Evolutionary conservation across 2,113 vertebrate genomes (phyloP).

Genomic region (Onychostoma macrolepis): DNA sequence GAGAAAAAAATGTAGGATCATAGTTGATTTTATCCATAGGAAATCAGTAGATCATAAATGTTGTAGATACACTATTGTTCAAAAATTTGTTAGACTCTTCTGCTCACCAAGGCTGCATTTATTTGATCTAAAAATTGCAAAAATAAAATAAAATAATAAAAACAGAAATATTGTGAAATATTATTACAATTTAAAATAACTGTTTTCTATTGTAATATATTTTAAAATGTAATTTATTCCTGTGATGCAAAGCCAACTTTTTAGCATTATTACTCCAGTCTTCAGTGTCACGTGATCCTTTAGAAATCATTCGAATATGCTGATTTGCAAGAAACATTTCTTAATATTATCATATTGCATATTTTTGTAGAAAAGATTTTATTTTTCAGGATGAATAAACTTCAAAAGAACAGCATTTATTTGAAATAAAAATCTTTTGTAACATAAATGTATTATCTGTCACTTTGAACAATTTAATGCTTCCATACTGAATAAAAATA

Average conservation of each 20-base stretch:
- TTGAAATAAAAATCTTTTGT: background rate
- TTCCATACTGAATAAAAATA: no score
- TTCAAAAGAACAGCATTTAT: background rate
- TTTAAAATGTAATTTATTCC: background rate
- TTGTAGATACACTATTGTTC: no score
- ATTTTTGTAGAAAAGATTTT: background rate
- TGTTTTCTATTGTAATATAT: background rate
- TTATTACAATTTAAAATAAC: background rate
- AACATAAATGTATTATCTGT: no score
- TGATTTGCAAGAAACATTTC: background rate
- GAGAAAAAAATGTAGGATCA: no score
- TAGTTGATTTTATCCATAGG: no score
- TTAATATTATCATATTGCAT: background rate
- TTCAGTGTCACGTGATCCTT: background rate
- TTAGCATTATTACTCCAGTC: background rate
- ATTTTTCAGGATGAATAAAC: background rate
- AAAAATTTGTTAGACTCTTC: no score
- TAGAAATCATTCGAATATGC: background rate
- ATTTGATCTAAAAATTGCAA: background rate
- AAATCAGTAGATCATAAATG: no score
- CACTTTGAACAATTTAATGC: background rate
- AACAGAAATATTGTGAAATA: background rate
- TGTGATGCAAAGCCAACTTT: background rate
- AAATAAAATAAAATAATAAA: background rate
- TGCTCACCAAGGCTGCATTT: no score